Base-by-base conservation (phyloP, 2,113 vertebrate genomes). In the Ranitomeya variabilis region DNA sequence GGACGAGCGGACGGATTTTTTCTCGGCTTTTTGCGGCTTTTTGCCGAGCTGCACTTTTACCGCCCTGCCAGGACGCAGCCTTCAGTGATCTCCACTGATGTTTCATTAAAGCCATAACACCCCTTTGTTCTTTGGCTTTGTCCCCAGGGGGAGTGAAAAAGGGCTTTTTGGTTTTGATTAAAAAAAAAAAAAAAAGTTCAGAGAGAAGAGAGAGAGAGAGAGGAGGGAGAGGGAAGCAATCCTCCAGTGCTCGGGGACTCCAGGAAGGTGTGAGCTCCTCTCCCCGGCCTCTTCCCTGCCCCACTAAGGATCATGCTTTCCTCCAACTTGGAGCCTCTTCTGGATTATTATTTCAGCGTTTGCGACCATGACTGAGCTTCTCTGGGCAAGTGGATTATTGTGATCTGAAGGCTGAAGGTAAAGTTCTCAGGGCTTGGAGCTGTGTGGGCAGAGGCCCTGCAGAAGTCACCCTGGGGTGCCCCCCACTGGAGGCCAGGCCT, bases 81-180 rank as follows among this genome's bases (percentile, higher is more conserved):
- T 84, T 78, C 87, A 84, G 71, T 89, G 87, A 89, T 89, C 87
- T 89, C 87, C 87, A 89, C 87, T 89, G 87, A 89, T 89, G 82
- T 89, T 89, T 89, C 87, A 89, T 89, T 89, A 89, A 89, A 89
- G 82, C 87, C 87, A 89, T 89, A 89, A 89, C 87, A 89, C 87
- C 87, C 87, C 87, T 89, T 89, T 89, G 87, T 89, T 89, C 87
- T 89, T 89, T 89, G 80, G 87, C 80, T 84, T 89, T 89, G 80
- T 83, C 87, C 87, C 87, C 86, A 84, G 87, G 87, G 87, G 87
- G 87, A 89, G 87, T 89, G 87, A 89, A 84, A 78, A 89, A 89
- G 80, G 87, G 80, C 80, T 89, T 89, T 89, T 89, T 89, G 87
- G 87, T 89, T 89, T 89, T 89, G 87, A 84, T 89, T 89, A 89